phyloP scores from a whole-genome alignment of 2,113 vertebrate genomes.

The Ornithorhynchus anatinus region DNA sequence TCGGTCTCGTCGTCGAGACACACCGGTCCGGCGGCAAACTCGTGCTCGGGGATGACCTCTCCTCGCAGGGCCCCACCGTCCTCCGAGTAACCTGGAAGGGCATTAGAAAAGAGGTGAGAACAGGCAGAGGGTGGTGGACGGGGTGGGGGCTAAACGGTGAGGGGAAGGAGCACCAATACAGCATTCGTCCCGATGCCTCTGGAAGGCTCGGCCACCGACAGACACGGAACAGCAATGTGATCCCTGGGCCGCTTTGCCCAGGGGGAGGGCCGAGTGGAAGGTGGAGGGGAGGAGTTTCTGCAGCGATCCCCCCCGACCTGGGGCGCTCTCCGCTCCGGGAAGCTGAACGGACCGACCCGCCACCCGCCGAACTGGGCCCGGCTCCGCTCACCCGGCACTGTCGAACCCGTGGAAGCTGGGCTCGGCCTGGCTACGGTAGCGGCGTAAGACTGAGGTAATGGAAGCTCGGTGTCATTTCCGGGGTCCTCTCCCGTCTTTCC shows the following conservation, averaged over 20 bases:
- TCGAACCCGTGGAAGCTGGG: conserved; percentile 72
- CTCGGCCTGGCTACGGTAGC: conserved; percentile 88
- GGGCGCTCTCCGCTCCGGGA: background rate
- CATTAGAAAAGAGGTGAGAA: background rate
- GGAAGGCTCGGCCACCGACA: no score
- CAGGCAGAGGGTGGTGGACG: no score
- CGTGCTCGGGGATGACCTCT: conserved; percentile 91
- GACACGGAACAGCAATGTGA: no score
- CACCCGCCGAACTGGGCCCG: fast-evolving
- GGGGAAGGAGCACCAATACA: no score
- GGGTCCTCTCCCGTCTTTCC: conserved; percentile 67
- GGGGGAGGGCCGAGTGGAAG: background rate
- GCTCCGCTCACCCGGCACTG: conserved; percentile 76
- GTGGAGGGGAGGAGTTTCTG: no score
- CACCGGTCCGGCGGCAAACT: conserved; percentile 88
- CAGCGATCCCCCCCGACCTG: background rate
- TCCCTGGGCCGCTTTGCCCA: conserved; percentile 1
- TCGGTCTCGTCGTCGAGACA: conserved; percentile 92
- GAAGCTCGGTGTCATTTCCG: conserved; percentile 66
- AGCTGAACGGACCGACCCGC: background rate
- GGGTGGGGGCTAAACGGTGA: no score
- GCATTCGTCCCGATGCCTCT: no score
- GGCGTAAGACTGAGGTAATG: conserved; percentile 84
- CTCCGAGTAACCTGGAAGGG: conserved; percentile 86
- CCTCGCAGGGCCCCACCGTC: conserved; percentile 88